Base-by-base conservation (phyloP, 2,113 vertebrate genomes). In the Tupaia chinensis region DNA sequence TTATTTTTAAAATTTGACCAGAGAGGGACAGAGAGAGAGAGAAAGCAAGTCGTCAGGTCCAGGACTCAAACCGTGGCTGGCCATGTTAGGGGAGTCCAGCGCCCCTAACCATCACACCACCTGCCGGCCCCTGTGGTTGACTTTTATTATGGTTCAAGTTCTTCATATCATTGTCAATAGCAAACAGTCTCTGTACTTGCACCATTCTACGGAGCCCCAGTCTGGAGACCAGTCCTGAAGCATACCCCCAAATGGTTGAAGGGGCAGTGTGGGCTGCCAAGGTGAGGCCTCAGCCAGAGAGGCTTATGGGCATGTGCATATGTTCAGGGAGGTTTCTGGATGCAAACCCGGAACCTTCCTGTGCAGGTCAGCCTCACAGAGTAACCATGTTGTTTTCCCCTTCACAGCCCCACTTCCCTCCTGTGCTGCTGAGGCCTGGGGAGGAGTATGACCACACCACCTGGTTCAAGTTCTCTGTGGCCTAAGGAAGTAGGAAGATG, bases 381-480 rank as follows among this genome's bases (percentile, higher is more conserved):
- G 44, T 44, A 44, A 5, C 3, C 44, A 63, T 95, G n/a, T 74
- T 25, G 79, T 32, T 89, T 95, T 78, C 68, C 87, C 82, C 78
- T 96, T 73, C 34, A 54, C 97, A 99, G 99, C 93, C 98, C 58
- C 97, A 98, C 53, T 99, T 99, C 97, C 99, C 99, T n/a, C 95
- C 96, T 2, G 93, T 96, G 66, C 97, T 99, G 25, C 98, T 99
- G 78, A 97, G 25, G 66, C 99, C 99, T 0, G 99, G 98, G 1
- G 98, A 99, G 70, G 98, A 99, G 14, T 99, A 99, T 87, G 95
- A 97, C 54, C 99, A 99, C 29, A 98, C 98, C 83, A 99, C 99
- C 0, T 98, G 98, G 97, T 98, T 99, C 44, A 98, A 97, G 68
- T 99, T 99, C 97, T 98, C 53, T 34, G 91, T 97, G 0, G 73